Percentiles rank a stretch among this genome's conserved stretches.
Evolutionary conservation across 2,888 invertebrate species (phyloP).

Genomic region (Andrena bucephala): DNA sequence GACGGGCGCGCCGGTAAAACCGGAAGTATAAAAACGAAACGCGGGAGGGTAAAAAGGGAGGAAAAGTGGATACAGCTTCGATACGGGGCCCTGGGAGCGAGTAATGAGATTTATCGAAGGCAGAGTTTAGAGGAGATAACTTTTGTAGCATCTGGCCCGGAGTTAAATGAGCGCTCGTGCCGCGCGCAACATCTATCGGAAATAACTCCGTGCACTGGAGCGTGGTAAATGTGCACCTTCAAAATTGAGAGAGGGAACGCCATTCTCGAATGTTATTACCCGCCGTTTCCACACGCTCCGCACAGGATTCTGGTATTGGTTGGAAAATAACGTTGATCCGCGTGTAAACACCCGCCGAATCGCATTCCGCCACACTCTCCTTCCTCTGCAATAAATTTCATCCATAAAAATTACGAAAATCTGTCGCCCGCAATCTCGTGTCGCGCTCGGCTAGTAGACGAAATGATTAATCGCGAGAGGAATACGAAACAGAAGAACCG

Average conservation of each 20-base stretch:
- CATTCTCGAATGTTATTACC: constrained; percentile 47
- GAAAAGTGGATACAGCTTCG: constrained; percentile 52
- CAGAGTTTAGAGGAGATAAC: constrained; percentile 66
- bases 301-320: neutral
- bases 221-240: constrained; percentile 40
- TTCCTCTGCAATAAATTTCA: neutral
- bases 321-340: constrained; percentile 26
- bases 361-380: neutral
- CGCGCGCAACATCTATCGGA: constrained; percentile 61
- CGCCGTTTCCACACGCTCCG: constrained; percentile 22
- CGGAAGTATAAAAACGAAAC: constrained; percentile 27
- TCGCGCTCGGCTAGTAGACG: too few relatives aligned
- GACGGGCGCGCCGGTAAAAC: constrained; percentile 63
- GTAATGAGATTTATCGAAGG: constrained; percentile 71
- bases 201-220: constrained; percentile 57
- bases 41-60: neutral
- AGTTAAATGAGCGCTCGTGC: constrained; percentile 62
- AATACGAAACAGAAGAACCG: neutral
- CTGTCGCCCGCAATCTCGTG: neutral
- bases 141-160: constrained; percentile 61
- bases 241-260: constrained; percentile 45
- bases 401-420: neutral
- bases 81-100: constrained; percentile 55
- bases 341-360: neutral
- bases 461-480: neutral